These are phyloP conservation scores for Bombus confusus DNA, from an alignment of 1,140 invertebrate genomes.

Conservation along the genomic window DNA sequence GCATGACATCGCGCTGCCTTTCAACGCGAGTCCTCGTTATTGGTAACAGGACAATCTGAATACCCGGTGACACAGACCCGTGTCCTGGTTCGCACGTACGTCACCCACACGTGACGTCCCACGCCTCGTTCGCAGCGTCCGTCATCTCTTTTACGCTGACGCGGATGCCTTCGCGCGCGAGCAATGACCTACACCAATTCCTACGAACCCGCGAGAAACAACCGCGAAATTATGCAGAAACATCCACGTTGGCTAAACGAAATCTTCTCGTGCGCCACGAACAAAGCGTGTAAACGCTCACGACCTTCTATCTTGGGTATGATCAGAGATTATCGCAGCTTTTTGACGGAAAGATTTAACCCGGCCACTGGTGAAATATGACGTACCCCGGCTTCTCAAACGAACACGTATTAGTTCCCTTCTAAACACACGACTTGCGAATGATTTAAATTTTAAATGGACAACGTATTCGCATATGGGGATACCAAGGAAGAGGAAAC, in stretches of 20 bases:
- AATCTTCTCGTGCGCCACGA: no score
- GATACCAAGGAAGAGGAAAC: neutral
- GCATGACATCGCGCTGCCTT: slow-evolving; percentile 47
- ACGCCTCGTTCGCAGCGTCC: slow-evolving; percentile 26
- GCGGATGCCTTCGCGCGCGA: neutral
- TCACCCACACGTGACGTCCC: slow-evolving; percentile 57
- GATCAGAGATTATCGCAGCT: neutral
- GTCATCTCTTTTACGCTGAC: slow-evolving; percentile 26
- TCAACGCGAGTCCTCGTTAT: slow-evolving; percentile 52
- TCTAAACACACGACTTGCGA: neutral
- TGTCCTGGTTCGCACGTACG: slow-evolving; percentile 59
- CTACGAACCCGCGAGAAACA: neutral
- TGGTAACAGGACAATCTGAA: slow-evolving; percentile 56
- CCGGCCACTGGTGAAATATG: neutral
- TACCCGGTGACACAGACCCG: slow-evolving; percentile 55
- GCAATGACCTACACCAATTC: slow-evolving; percentile 32
- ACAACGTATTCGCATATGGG: neutral
- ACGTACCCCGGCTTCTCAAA: neutral
- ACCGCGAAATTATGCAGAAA: neutral
- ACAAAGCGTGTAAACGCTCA: no score
- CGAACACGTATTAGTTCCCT: neutral
- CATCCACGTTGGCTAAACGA: neutral
- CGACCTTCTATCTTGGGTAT: neutral
- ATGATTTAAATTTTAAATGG: neutral
- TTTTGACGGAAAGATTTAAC: neutral